These are phyloP conservation scores for Noturus placidus DNA, from an alignment of 2,113 vertebrate genomes.

Conservation along the genomic window DNA sequence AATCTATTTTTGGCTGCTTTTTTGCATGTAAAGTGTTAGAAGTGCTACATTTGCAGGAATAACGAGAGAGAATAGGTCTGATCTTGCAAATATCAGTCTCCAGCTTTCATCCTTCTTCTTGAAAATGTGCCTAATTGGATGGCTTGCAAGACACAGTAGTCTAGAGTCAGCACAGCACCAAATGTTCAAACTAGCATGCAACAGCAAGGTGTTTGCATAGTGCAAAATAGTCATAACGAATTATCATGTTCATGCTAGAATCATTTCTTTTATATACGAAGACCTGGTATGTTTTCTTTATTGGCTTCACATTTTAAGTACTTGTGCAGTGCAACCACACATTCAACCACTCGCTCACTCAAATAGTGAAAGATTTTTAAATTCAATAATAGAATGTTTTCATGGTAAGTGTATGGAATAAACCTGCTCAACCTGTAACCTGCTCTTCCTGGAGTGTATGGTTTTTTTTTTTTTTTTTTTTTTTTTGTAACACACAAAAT, in stretches of 20 bases:
- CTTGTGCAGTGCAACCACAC: background rate
- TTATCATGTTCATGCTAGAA: background rate
- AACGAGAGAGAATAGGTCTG: conserved; percentile 34
- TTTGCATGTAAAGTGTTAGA: conserved; percentile 41
- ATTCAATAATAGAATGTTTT: background rate
- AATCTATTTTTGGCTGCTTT: conserved; percentile 58
- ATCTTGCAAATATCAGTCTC: conserved; percentile 25
- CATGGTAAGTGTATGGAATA: background rate
- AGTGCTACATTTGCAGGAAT: conserved; percentile 41
- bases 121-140: conserved; percentile 47
- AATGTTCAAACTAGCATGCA: conserved; percentile 10
- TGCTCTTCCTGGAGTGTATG: background rate
- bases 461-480: too few relatives aligned
- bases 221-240: background rate
- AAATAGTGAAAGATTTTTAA: background rate
- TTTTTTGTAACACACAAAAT: background rate
- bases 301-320: background rate
- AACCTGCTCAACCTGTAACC: background rate
- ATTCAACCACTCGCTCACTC: background rate
- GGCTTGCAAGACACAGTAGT: conserved; percentile 29
- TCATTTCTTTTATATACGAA: background rate
- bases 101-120: background rate
- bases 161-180: conserved; percentile 31
- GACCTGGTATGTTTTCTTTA: background rate
- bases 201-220: background rate